Percentiles rank a stretch among this genome's conserved stretches.
Conservation (phyloP, 23 tunicate species). For the Botrylloides violaceus region DNA sequence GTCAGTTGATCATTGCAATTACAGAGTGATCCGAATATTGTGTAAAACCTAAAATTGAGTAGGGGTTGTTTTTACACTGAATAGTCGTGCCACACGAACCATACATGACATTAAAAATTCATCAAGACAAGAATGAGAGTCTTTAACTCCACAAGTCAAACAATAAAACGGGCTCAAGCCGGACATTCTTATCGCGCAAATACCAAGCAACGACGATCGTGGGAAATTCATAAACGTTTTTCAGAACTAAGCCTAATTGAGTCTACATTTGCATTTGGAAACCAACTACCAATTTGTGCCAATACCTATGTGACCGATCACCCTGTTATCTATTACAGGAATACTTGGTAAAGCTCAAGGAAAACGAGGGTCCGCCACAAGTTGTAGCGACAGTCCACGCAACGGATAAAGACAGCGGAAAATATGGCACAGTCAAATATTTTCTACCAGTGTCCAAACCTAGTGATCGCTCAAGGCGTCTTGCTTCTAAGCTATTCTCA, state of each 20-base stretch:
- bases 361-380: conserved; percentile 8
- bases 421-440: conserved; percentile 1
- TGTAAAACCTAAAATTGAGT: too few species aligned
- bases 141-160: too few species aligned
- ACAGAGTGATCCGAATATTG: too few species aligned
- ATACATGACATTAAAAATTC: neutral
- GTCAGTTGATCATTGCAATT: neutral
- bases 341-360: conserved; percentile 6
- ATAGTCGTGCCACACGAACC: too few species aligned
- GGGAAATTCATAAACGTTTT: neutral
- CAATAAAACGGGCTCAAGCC: too few species aligned
- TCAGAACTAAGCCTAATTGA: neutral
- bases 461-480: conserved; percentile 16
- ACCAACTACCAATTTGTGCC: too few species aligned
- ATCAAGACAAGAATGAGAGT: too few species aligned
- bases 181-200: too few species aligned
- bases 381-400: conserved; percentile 22
- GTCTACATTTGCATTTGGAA: neutral
- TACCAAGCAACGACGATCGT: too few species aligned
- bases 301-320: too few species aligned
- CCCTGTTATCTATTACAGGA: conserved; percentile 11
- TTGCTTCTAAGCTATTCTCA: conserved; percentile 31
- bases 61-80: too few species aligned
- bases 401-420: conserved; percentile 9
- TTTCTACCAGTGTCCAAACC: conserved; percentile 3